Evolutionary conservation across 2,888 invertebrate species (phyloP), one percentile per base, ranked within the genome.

Genomic region (Euzetes globulus): DNA sequence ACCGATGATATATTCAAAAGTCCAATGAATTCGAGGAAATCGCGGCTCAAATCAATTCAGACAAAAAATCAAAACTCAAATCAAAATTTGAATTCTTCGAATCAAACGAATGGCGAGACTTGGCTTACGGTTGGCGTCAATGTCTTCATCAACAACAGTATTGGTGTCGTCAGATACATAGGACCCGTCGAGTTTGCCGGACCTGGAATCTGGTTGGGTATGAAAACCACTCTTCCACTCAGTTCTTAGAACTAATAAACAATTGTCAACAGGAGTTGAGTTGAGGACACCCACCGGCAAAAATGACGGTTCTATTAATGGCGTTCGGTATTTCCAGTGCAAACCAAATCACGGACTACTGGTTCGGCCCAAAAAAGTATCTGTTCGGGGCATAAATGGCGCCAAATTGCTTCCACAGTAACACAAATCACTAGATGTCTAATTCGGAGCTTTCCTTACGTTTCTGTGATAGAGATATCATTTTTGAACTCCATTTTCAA

Each of bases 361-460:
- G 79, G 85, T 85, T 15, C 80, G 83, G 7, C 84, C 84, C 25
- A 82, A 83, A 78, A 83, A 84, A 77, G 82, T 85, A 22, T 79
- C 83, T 9, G 83, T 84, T 13, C 80, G 84, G 27, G 85, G 85
- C n/a, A 84, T 85, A 76, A 85, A 84, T 78, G 85, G 84, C 19
- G 82, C 85, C 19, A 83, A 83, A 77, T 80, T 84, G 22, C 77
- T 83, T 41, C 65, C 72, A n/a, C 50, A 73, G 17, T 60, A 29
- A 60, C 15, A 60, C 19, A 52, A 22, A 52, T 52, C 25, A 22
- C 6, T 25, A 52, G 52, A 45, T 45, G 15, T 45, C 15, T 15
- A 11, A 45, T 52, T 52, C 52, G 52, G 25, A 52, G 52, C 52
- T 52, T 52, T 25, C 52, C 52, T 52, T 52, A 52, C 19, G 25